Base-by-base conservation (phyloP, 2,888 invertebrate species). In the Agrochola circellaris region DNA sequence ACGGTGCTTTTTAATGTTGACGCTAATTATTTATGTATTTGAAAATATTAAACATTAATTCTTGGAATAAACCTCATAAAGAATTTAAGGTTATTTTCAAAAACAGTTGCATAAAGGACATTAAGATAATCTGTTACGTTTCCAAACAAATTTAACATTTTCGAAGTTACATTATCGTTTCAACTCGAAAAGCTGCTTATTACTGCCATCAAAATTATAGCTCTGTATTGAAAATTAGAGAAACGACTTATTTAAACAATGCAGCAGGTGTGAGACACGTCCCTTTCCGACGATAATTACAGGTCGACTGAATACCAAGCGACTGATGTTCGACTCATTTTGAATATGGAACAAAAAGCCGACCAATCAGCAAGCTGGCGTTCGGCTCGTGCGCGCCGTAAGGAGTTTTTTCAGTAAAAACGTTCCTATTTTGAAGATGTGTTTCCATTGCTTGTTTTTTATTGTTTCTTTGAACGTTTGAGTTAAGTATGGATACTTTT, bases 341-440 rank as follows among this genome's bases (percentile, higher is more conserved):
- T 92, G 91, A 93, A 94, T 92, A 90, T 91, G 85, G 92, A 93
- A 94, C 90, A 93, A 93, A 95, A 94, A 93, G 84, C 83, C 82
- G 83, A 89, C 93, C 93, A 93, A 95, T 93, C 91, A 90, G 88
- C 92, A 89, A 87, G 91, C 94, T 94, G 94, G 88, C 91, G 92
- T 86, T 77, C 84, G 90, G 93, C 95, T 93, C 95, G 95, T 95
- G 95, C 95, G 89, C 84, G 88, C 86, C 89, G 88, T 79, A 79
- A 65, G 61, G 66, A 58, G 68, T 72, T 64, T 69, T 77, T 85
- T 79, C 74, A 74, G 6, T 79, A 60, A 80, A 87, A 88, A 79
- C 87, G 88, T 87, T 89, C 87, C 88, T 91, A 90, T 91, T 92
- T 91, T 67, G 68, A 76, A 81, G 64, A 83, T 77, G 23, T 61